Percentiles rank a stretch among this genome's conserved stretches.
phyloP scores from a whole-genome alignment of 37 sponge, comb jelly and placozoan genomes.

The Hormiphora californensis region DNA sequence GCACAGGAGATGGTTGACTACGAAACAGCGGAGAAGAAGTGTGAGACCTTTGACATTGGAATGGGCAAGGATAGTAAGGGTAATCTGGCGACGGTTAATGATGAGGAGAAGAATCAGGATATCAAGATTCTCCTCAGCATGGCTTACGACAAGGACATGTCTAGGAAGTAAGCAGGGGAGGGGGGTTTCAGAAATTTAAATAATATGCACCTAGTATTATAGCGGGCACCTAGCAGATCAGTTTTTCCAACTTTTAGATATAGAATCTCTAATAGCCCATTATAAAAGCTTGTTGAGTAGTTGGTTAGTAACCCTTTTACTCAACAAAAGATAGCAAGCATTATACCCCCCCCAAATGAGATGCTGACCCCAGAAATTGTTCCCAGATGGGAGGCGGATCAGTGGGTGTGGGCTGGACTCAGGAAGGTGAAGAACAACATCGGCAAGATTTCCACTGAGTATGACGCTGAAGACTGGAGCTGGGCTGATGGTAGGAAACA shows the following conservation, averaged over 20 bases:
- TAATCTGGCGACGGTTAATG: constrained; percentile 16
- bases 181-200: too few relatives aligned
- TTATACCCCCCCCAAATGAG: too few relatives aligned
- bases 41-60: constrained; percentile 32
- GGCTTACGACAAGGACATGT: background rate
- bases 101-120: constrained; percentile 16
- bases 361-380: too few relatives aligned
- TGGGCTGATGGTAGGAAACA: constrained; percentile 52
- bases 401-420: constrained; percentile 52
- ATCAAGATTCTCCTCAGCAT: background rate
- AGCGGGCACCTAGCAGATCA: too few relatives aligned
- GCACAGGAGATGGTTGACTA: constrained; percentile 27
- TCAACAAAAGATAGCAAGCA: too few relatives aligned
- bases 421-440: constrained; percentile 19
- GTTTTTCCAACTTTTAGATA: too few relatives aligned
- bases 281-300: too few relatives aligned
- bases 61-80: background rate
- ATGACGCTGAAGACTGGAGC: constrained; percentile 6
- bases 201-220: too few relatives aligned
- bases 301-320: too few relatives aligned
- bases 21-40: background rate
- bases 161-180: too few relatives aligned
- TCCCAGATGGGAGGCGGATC: background rate
- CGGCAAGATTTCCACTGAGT: background rate
- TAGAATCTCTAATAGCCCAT: too few relatives aligned